Conservation (phyloP, 2,113 vertebrate genomes). For the Nerophis ophidion region DNA sequence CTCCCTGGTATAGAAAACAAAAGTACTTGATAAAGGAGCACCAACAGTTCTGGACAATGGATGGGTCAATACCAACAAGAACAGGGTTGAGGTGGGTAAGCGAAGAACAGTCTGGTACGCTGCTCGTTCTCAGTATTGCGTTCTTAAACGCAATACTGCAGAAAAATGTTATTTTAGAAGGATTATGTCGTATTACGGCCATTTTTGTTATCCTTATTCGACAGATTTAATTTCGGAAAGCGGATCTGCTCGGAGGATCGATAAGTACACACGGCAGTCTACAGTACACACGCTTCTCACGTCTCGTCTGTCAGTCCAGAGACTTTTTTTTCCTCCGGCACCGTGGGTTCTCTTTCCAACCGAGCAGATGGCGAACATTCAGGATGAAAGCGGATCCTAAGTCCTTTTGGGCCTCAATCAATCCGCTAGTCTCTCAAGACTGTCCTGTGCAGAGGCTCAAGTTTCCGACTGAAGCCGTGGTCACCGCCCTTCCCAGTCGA, state of each 20-base stretch:
- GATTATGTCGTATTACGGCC: constrained; percentile 13
- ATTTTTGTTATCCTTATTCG: constrained; percentile 37
- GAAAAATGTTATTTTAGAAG: constrained; percentile 30
- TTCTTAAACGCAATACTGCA: constrained; percentile 2
- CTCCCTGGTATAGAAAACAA: neutral
- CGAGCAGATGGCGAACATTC: constrained; percentile 66
- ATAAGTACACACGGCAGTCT: constrained; percentile 46
- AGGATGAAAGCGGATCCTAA: constrained; percentile 67
- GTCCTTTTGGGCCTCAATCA: constrained; percentile 64
- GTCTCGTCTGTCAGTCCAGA: constrained; percentile 62
- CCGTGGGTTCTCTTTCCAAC: constrained; percentile 48
- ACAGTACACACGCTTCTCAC: constrained; percentile 32
- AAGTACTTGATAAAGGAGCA: neutral
- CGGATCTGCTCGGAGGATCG: constrained; percentile 57
- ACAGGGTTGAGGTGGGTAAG: constrained; percentile 18
- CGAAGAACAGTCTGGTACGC: constrained; percentile 9
- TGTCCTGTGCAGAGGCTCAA: constrained; percentile 33
- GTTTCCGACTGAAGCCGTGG: constrained; percentile 33
- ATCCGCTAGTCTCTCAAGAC: constrained; percentile 44
- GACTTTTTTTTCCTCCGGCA: constrained; percentile 53
- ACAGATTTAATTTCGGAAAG: constrained; percentile 62
- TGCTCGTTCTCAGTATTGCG: neutral
- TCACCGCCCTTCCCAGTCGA: constrained; percentile 16
- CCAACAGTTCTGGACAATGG: constrained; percentile 26
- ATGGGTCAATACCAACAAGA: constrained; percentile 35